Evolutionary conservation across 2,797 vertebrate species (phyloP).

Genomic region (Artibeus lituratus): DNA sequence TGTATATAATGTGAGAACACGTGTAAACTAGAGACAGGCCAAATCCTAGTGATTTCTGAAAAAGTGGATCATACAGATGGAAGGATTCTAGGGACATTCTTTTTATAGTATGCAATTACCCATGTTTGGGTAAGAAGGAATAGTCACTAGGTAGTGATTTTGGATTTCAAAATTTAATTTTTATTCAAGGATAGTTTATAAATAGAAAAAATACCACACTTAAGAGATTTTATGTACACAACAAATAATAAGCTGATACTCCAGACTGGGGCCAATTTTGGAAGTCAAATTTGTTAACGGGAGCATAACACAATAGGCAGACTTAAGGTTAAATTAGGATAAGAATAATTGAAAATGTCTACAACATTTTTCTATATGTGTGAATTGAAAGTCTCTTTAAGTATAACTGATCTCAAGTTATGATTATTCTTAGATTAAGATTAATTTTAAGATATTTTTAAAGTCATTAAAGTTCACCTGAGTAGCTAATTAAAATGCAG

Average conservation of each 20-base stretch:
- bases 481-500: background rate
- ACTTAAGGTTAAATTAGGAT: background rate
- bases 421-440: background rate
- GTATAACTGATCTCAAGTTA: background rate
- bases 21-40: background rate
- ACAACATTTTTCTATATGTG: background rate
- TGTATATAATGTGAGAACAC: background rate
- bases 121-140: background rate
- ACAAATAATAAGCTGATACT: constrained; percentile 12
- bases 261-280: background rate
- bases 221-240: constrained; percentile 2
- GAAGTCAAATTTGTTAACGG: constrained; percentile 26
- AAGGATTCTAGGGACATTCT: background rate
- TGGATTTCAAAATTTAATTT: background rate
- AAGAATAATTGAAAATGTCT: background rate
- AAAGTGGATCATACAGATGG: background rate
- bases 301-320: background rate
- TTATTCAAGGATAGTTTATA: background rate
- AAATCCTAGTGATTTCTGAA: background rate
- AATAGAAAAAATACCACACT: background rate
- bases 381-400: background rate
- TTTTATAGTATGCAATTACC: background rate
- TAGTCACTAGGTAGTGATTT: background rate
- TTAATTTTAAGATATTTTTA: background rate
- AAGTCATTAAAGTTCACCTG: background rate